phyloP scores from a whole-genome alignment of 2,888 invertebrate genomes.

The Altica lythri region DNA sequence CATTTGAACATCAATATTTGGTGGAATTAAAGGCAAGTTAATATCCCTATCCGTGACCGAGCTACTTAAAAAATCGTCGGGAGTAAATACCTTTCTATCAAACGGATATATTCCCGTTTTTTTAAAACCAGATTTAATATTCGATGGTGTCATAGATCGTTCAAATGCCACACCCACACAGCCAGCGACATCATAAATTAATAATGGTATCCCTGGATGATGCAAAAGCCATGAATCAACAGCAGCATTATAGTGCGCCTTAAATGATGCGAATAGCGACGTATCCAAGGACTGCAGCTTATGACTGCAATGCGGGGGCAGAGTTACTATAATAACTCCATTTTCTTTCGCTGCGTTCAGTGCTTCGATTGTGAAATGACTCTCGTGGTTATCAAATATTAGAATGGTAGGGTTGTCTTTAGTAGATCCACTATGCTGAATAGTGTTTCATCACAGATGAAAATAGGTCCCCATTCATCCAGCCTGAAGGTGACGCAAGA shows the following conservation, averaged over 20 bases:
- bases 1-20: too few relatives aligned
- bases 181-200: slow-evolving; percentile 37
- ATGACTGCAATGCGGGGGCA: slow-evolving; percentile 48
- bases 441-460: slow-evolving; percentile 45
- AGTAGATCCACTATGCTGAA: slow-evolving; percentile 27
- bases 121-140: slow-evolving; percentile 33
- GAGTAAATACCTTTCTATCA: slow-evolving; percentile 34
- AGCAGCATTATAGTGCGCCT: slow-evolving; percentile 35
- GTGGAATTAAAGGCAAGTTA: too few relatives aligned
- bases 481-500: slow-evolving; percentile 24
- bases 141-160: slow-evolving; percentile 33
- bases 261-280: slow-evolving; percentile 52
- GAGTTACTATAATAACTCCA: slow-evolving; percentile 50
- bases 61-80: slow-evolving; percentile 26
- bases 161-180: slow-evolving; percentile 31
- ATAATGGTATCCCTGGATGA: slow-evolving; percentile 52
- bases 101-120: slow-evolving; percentile 35
- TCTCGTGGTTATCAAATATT: slow-evolving; percentile 51
- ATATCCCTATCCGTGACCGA: slow-evolving; percentile 16
- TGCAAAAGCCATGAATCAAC: slow-evolving; percentile 43
- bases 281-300: slow-evolving; percentile 53
- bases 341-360: slow-evolving; percentile 43
- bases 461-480: slow-evolving; percentile 26
- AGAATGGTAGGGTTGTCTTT: slow-evolving; percentile 44
- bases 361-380: slow-evolving; percentile 43